Evolutionary conservation across 2,113 vertebrate genomes (phyloP).

Genomic region (Aythya baeri): DNA sequence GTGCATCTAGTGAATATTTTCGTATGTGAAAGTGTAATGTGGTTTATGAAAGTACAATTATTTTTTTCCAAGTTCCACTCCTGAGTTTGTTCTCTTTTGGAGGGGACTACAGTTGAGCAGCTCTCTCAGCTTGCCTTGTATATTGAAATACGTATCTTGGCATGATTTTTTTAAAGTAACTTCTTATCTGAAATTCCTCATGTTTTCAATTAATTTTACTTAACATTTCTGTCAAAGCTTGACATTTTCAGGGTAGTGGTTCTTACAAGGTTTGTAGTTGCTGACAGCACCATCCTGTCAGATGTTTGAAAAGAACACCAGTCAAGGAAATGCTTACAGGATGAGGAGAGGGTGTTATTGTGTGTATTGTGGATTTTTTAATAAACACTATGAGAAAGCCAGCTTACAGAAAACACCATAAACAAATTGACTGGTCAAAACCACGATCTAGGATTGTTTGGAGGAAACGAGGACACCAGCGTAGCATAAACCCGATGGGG

Average conservation of each 20-base stretch:
- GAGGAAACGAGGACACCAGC: background rate
- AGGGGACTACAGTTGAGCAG: background rate
- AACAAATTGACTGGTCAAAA: background rate
- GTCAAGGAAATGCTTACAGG: background rate
- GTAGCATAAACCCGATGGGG: background rate
- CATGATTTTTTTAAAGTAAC: background rate
- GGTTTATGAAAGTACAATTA: background rate
- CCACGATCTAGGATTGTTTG: background rate
- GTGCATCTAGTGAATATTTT: background rate
- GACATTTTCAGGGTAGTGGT: background rate
- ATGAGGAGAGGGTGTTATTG: background rate
- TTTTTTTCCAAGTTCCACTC: background rate
- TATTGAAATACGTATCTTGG: background rate
- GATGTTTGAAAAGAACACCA: background rate
- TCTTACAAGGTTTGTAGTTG: background rate
- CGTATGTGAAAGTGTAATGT: rapidly evolving
- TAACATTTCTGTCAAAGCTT: background rate
- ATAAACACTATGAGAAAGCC: background rate
- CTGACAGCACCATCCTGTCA: background rate
- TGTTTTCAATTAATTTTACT: background rate
- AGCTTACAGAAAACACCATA: background rate
- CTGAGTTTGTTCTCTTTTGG: background rate
- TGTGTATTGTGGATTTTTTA: background rate
- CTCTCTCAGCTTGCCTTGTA: background rate
- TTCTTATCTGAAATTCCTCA: background rate